Conservation (phyloP, 1,140 invertebrate genomes). For the Drosophila repletoides region DNA sequence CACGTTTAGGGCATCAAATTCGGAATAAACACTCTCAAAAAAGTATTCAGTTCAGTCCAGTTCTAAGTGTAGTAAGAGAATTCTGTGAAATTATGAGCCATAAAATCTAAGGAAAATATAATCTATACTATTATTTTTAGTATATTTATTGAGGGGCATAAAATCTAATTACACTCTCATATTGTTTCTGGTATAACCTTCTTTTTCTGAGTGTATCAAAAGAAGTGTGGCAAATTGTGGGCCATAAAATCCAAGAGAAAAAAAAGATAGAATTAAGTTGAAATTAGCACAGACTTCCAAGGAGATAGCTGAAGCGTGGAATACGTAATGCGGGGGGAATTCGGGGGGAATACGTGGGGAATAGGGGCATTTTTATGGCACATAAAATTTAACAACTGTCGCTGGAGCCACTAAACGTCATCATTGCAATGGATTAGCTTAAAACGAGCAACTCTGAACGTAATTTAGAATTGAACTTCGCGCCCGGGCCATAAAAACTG, state of each 20-base stretch:
- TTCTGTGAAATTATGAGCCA: conserved; percentile 28
- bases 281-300: conserved; percentile 58
- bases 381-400: conserved; percentile 74
- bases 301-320: conserved; percentile 1
- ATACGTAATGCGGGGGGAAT: neutral
- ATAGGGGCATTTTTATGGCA: conserved; percentile 45
- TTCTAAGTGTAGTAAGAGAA: too few species aligned
- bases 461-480: conserved; percentile 42
- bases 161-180: too few species aligned
- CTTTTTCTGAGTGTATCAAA: too few species aligned
- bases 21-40: too few species aligned
- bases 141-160: too few species aligned
- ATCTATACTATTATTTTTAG: too few species aligned
- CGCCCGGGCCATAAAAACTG: conserved; percentile 31
- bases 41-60: too few species aligned
- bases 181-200: too few species aligned
- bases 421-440: conserved; percentile 69
- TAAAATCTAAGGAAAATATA: conserved; percentile 43
- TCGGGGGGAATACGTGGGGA: neutral
- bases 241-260: conserved; percentile 48
- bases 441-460: conserved; percentile 45
- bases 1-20: conserved; percentile 4
- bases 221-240: conserved; percentile 20
- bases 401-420: conserved; percentile 69
- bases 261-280: conserved; percentile 63